Conservation (phyloP, 2,797 vertebrate genomes). For the Spheniscus humboldti region DNA sequence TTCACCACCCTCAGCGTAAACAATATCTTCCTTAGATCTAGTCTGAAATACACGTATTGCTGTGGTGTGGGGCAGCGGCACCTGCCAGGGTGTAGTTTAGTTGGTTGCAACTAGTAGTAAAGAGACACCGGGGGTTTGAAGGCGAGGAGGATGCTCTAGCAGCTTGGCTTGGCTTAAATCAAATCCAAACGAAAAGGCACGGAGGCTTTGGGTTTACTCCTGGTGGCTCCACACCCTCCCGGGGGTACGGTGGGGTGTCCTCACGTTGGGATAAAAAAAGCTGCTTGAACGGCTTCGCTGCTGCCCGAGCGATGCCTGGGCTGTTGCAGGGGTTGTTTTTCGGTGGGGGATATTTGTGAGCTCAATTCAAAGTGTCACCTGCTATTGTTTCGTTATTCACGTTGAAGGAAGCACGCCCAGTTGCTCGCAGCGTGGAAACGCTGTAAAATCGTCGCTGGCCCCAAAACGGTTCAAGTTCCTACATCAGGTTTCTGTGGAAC, state of each 20-base stretch:
- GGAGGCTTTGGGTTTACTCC: not conserved
- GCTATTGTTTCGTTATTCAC: accelerated
- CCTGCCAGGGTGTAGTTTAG: not conserved
- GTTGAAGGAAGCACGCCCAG: not conserved
- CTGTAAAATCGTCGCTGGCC: not conserved
- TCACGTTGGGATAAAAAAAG: not conserved
- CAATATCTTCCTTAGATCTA: not conserved
- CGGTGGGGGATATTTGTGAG: accelerated
- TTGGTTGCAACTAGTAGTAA: not conserved
- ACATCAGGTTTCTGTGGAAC: not conserved
- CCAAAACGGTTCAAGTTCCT: not conserved
- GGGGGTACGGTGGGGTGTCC: accelerated
- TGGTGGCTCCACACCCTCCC: accelerated
- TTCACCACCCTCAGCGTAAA: not conserved
- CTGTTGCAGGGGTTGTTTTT: not conserved
- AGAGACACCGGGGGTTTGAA: not conserved
- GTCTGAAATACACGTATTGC: not conserved
- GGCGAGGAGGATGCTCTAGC: not conserved
- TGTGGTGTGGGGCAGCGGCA: not conserved
- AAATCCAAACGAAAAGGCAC: accelerated
- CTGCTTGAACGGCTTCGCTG: not conserved
- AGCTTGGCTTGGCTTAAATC: not conserved
- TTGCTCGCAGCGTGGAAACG: not conserved
- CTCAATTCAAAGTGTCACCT: not conserved
- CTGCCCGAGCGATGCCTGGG: not conserved